These are phyloP conservation scores for Sarcophaga bullata DNA, from an alignment of 1,140 invertebrate genomes.

Conservation along the genomic window DNA sequence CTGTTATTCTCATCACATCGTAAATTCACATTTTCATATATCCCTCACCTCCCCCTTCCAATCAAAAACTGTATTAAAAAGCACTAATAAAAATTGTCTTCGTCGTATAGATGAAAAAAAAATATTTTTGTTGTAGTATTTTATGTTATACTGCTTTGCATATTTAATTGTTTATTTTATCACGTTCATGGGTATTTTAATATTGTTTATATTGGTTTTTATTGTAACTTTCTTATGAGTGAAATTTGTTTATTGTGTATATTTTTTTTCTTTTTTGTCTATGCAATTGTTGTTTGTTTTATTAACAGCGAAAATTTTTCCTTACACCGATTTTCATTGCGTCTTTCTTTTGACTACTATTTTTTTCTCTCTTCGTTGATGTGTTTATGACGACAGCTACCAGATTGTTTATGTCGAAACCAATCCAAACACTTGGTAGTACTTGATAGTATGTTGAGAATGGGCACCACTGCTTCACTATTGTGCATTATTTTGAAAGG, in stretches of 20 bases:
- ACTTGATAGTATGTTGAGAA: too few relatives aligned
- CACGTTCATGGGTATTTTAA: background rate
- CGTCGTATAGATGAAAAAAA: background rate
- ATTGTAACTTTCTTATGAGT: conserved; percentile 8
- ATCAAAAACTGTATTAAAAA: background rate
- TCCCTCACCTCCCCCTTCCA: background rate
- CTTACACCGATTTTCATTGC: background rate
- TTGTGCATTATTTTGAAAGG: too few relatives aligned
- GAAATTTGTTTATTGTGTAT: background rate
- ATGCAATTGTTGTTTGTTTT: conserved; percentile 16
- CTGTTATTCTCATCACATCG: background rate
- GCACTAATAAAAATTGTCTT: background rate
- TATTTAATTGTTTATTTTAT: conserved; percentile 13
- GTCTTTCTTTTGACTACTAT: background rate
- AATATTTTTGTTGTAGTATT: background rate
- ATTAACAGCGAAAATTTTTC: conserved; percentile 3
- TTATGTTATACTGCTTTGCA: background rate
- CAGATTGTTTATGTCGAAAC: too few relatives aligned
- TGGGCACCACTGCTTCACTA: too few relatives aligned
- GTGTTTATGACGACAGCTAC: background rate
- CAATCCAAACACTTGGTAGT: too few relatives aligned
- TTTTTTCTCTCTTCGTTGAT: background rate
- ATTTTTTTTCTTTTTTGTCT: background rate
- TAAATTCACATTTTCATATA: background rate
- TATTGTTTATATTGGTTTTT: conserved; percentile 8